A percentile compares a stretch with the other conserved stretches of the same genome.
phyloP scores from a whole-genome alignment of 2,888 invertebrate genomes.

The Athalia circularis region DNA sequence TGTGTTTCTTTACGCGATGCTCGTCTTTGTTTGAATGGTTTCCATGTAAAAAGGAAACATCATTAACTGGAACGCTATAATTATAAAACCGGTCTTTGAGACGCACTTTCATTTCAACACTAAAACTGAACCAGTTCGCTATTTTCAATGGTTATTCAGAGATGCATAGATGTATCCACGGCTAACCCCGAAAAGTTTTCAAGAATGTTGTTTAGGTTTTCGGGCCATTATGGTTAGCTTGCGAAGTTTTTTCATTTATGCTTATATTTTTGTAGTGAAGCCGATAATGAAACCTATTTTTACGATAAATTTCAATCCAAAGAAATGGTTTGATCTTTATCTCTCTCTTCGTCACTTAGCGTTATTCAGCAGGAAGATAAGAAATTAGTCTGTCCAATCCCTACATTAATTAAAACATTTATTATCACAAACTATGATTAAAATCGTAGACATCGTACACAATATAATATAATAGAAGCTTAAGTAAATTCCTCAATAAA shows the following conservation, averaged over 20 bases:
- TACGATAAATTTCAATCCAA: not conserved
- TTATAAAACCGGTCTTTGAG: constrained; percentile 10
- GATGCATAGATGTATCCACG: not conserved
- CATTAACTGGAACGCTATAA: constrained; percentile 11
- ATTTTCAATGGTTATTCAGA: constrained; percentile 3
- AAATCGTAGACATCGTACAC: constrained; percentile 69
- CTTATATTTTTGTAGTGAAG: not conserved
- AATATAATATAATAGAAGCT: constrained; percentile 66
- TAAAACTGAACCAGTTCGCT: constrained; percentile 3
- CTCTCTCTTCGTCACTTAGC: not conserved
- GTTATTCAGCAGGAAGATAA: not conserved
- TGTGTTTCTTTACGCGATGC: not conserved
- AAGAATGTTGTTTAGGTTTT: constrained; percentile 12
- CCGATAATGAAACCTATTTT: not conserved
- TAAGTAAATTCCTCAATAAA: constrained; percentile 47
- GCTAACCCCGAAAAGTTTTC: not conserved
- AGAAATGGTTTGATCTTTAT: not conserved
- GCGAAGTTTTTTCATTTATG: not conserved
- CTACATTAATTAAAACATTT: constrained; percentile 66
- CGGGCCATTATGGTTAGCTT: not conserved
- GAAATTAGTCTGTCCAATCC: not conserved
- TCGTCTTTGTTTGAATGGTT: not conserved
- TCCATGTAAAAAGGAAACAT: not conserved
- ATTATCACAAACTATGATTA: constrained; percentile 73
- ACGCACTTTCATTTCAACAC: not conserved